These are phyloP conservation scores for Peromyscus aztecus DNA, from an alignment of 2,797 vertebrate genomes.

Conservation along the genomic window DNA sequence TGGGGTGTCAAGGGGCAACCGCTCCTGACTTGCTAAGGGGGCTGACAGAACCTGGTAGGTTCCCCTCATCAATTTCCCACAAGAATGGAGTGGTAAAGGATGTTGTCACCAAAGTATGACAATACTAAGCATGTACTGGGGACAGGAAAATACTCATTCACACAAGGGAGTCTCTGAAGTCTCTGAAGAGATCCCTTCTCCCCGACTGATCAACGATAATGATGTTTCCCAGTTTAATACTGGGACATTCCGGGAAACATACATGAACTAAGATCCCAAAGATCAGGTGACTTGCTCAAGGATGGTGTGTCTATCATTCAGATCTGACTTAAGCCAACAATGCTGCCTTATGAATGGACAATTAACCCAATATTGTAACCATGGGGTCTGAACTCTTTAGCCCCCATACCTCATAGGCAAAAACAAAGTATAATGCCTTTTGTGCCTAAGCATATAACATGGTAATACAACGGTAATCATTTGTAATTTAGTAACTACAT, in stretches of 20 bases:
- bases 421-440: background rate
- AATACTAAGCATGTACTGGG: background rate
- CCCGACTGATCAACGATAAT: background rate
- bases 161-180: background rate
- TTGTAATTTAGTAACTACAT: background rate
- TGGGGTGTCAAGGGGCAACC: background rate
- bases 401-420: background rate
- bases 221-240: background rate
- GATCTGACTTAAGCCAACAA: background rate
- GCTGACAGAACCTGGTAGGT: background rate
- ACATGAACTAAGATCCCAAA: slow-evolving; percentile 1
- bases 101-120: background rate
- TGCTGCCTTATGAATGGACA: background rate
- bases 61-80: background rate
- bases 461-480: background rate
- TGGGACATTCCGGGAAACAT: background rate
- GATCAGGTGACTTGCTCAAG: slow-evolving; percentile 24
- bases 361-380: background rate
- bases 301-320: background rate
- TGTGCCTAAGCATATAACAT: background rate
- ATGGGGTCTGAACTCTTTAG: background rate
- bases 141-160: slow-evolving; percentile 1
- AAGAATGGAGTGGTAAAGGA: background rate
- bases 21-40: background rate
- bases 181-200: background rate